These are phyloP conservation scores for Bombus superbus DNA, from an alignment of 1,140 invertebrate species.

Conservation along the genomic window DNA sequence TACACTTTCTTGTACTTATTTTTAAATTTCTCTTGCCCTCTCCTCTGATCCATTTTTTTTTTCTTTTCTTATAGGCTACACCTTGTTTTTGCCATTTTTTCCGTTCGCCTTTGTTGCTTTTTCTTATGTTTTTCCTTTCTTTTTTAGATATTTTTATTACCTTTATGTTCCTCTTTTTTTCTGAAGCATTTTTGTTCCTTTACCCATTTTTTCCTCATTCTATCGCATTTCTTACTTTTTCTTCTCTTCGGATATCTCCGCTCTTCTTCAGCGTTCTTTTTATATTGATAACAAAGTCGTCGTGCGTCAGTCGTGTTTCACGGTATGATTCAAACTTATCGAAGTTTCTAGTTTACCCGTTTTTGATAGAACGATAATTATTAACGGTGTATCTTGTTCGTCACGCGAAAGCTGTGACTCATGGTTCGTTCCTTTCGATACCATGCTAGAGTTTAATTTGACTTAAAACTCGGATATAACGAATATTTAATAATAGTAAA, in stretches of 20 bases:
- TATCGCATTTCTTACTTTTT: neutral
- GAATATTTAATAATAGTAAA: too few species aligned
- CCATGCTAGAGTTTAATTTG: neutral
- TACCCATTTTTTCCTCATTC: neutral
- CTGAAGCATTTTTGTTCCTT: neutral
- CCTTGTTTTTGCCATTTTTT: neutral
- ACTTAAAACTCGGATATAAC: neutral
- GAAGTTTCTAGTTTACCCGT: neutral
- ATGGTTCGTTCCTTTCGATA: neutral
- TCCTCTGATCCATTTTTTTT: too few species aligned
- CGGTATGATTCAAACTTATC: conserved; percentile 4
- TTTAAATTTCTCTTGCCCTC: neutral
- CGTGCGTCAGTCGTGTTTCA: conserved; percentile 22
- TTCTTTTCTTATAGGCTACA: neutral
- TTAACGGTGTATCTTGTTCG: neutral
- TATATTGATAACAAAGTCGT: neutral
- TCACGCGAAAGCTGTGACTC: neutral
- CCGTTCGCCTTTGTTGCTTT: too few species aligned
- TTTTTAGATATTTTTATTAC: neutral
- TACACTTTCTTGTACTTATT: neutral
- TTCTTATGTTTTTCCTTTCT: neutral
- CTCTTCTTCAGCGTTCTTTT: neutral
- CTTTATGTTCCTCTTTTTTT: neutral
- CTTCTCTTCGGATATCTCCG: neutral
- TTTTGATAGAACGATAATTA: conserved; percentile 1